Evolutionary conservation across 1,140 invertebrate genomes (phyloP), one percentile per base, ranked within the genome.

Genomic region (Rhopalosiphum maidis): DNA sequence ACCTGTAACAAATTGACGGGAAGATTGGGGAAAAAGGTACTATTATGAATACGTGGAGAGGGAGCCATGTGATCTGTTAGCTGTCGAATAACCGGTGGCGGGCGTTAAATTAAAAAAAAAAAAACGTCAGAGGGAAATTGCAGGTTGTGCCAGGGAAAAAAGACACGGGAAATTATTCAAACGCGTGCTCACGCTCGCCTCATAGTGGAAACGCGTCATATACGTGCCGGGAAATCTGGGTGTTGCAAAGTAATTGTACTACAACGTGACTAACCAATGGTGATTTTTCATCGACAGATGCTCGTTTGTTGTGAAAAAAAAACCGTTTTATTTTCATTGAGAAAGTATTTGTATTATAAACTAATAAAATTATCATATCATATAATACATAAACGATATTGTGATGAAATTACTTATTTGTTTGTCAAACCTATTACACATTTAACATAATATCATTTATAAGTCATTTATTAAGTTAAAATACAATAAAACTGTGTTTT

Each of bases 21-120:
- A 60, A 90, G 37, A 60, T 60, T 60, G 54, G 89, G 37, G 54
- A 35, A 68, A 68, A 43, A 60, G 89, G 89, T 41, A 90, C 89
- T 68, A 68, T 90, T 90, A 90, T 68, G 89, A 90, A 90, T 68
- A 68, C 54, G n/a, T 41, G 60, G 41, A 85, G 83, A 89, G 88
- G 88, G 88, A 89, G n/a, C 51, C 41, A 41, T 68, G 89, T 43
- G 89, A 90, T 90, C 89, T 93, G 91, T 93, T 93, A 93, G 91
- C 91, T 93, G 91, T 93, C 91, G 82, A 86, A 83, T 92, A 86
- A 93, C 91, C 82, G 91, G 77, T 41, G 91, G 46, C n/a, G 82
- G 91, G 48, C 48, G 82, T 93, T 93, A 93, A 93, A 93, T 93
- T 93, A 85, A 93, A 93, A 93, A 48, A 93, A 48, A 85, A 83